Evolutionary conservation across 2,797 vertebrate species (phyloP).

Genomic region (Aulostomus chinensis): DNA sequence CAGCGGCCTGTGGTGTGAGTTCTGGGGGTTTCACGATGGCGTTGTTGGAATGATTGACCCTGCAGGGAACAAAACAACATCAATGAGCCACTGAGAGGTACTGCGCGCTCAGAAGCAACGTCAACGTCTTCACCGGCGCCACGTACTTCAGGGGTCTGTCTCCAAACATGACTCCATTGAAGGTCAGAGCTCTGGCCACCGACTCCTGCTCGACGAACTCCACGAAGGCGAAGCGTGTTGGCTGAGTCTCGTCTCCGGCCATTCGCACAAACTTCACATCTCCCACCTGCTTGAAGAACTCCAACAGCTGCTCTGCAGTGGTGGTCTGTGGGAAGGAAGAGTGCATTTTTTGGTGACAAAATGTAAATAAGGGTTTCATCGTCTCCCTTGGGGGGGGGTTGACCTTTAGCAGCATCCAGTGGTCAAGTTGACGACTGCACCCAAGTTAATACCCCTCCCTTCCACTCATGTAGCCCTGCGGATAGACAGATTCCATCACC

Average conservation of each 20-base stretch:
- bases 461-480: too few relatives aligned
- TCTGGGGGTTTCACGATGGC: conserved; percentile 98
- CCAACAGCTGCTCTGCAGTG: conserved; percentile 94
- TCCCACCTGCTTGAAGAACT: conserved; percentile 98
- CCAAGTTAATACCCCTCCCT: too few relatives aligned
- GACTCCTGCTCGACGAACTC: conserved; percentile 97
- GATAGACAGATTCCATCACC: too few relatives aligned
- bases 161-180: conserved; percentile 98
- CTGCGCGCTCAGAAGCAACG: too few relatives aligned
- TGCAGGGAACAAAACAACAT: conserved; percentile 50
- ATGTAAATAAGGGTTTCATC: too few relatives aligned
- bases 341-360: background rate
- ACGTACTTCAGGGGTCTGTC: conserved; percentile 95
- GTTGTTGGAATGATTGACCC: conserved; percentile 99
- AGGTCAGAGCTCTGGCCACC: conserved; percentile 91
- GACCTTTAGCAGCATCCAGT: too few relatives aligned
- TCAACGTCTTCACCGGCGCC: too few relatives aligned
- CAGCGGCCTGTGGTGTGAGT: conserved; percentile 95
- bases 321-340: conserved; percentile 82
- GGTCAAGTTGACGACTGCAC: background rate
- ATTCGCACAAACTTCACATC: conserved; percentile 98
- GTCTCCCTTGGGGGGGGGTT: too few relatives aligned
- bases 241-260: conserved; percentile 98
- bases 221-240: conserved; percentile 96
- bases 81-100: background rate